Evolutionary conservation across 23 tunicate genomes (phyloP).

Genomic region (Botrylloides violaceus): DNA sequence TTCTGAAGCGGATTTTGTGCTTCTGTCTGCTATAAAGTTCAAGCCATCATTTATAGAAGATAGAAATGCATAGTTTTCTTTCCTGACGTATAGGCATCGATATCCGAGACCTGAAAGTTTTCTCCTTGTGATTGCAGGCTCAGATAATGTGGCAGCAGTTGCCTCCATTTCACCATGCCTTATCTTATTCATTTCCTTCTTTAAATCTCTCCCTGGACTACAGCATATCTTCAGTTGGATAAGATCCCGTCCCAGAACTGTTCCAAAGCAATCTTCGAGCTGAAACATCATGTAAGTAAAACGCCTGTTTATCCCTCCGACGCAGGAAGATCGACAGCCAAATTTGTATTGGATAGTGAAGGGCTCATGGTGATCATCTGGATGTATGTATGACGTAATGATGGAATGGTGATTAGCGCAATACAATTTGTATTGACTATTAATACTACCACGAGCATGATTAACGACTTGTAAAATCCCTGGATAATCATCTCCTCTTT

Average conservation of each 20-base stretch:
- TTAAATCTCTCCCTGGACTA: conserved; percentile 51
- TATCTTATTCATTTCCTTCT: conserved; percentile 26
- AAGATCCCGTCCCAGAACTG: conserved; percentile 29
- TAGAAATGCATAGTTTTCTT: conserved; percentile 4
- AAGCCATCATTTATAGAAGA: conserved; percentile 10
- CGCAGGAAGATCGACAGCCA: conserved; percentile 50
- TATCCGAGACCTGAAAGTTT: neutral
- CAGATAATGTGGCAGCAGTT: neutral
- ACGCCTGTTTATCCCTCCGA: conserved; percentile 49
- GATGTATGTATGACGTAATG: conserved; percentile 6
- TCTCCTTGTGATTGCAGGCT: neutral
- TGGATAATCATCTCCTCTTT: neutral
- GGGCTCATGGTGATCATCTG: neutral
- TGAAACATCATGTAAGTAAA: conserved; percentile 26
- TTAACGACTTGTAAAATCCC: conserved; percentile 14
- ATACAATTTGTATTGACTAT: neutral
- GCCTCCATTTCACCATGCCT: neutral
- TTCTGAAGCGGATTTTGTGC: too few relatives aligned
- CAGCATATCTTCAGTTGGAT: conserved; percentile 41
- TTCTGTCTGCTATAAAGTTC: too few relatives aligned
- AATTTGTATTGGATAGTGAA: conserved; percentile 25
- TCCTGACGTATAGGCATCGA: conserved; percentile 5
- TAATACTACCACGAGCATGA: neutral
- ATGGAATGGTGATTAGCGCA: conserved; percentile 32
- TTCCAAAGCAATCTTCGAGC: conserved; percentile 28